These are phyloP conservation scores for Bergia sp. DNA, from an alignment of 92 coral and sea anemone genomes.

Conservation along the genomic window DNA sequence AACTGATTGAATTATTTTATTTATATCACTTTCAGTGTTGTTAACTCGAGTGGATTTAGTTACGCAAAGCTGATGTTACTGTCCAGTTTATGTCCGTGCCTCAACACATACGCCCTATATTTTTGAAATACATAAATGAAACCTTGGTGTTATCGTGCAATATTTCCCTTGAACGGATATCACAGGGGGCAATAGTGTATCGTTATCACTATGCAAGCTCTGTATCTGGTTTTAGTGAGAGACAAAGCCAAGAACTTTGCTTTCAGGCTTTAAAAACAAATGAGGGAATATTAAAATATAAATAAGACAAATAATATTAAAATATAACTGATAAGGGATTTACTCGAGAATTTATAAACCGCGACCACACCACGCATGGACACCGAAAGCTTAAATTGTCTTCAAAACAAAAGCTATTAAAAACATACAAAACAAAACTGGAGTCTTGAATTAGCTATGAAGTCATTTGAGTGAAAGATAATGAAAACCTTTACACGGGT, in stretches of 20 bases:
- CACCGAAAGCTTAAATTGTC: not conserved
- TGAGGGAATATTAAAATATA: not conserved
- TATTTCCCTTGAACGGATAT: not conserved
- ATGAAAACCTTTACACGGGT: not conserved
- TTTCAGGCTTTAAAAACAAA: not conserved
- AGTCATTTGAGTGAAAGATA: not conserved
- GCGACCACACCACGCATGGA: not conserved
- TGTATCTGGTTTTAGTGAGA: constrained; percentile 8
- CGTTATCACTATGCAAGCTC: not conserved
- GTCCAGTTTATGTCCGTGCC: not conserved
- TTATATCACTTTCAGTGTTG: constrained; percentile 6
- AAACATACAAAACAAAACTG: not conserved
- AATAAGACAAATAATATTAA: not conserved
- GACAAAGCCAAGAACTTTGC: constrained; percentile 17
- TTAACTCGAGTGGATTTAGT: constrained; percentile 20
- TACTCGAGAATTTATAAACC: not conserved
- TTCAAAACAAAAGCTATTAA: not conserved
- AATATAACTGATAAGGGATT: not conserved
- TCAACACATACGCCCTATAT: constrained; percentile 16
- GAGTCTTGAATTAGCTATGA: not conserved
- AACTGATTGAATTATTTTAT: not conserved
- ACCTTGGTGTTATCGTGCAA: not conserved
- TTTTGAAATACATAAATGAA: not conserved
- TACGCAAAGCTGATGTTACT: not conserved
- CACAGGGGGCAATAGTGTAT: constrained; percentile 29